A percentile compares a stretch with the other conserved stretches of the same genome.
Conservation (phyloP, 1,140 invertebrate genomes). For the Drosophila elegans region DNA sequence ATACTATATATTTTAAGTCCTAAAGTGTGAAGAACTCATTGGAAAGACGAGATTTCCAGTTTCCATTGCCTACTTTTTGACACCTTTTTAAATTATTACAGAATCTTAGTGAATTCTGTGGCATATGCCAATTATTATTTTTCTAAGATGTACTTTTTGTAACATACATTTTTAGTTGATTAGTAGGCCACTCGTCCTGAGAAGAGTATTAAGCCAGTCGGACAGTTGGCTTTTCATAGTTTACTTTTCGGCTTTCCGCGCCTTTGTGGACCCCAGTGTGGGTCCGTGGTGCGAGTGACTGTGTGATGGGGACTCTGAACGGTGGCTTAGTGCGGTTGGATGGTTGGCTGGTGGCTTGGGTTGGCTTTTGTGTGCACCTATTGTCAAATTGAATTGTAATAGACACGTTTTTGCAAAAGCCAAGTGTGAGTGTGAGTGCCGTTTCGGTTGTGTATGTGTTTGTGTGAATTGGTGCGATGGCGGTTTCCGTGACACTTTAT, state of each 20-base stretch:
- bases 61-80: too few species aligned
- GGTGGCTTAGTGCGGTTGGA: slow-evolving; percentile 62
- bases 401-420: slow-evolving; percentile 73
- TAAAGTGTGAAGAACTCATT: too few species aligned
- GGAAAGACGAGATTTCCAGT: too few species aligned
- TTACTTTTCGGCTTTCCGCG: slow-evolving; percentile 46
- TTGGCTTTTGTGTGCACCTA: slow-evolving; percentile 79
- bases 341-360: slow-evolving; percentile 60
- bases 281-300: slow-evolving; percentile 4
- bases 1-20: too few species aligned
- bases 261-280: slow-evolving; percentile 22
- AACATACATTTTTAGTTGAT: too few species aligned
- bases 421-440: slow-evolving; percentile 41
- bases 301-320: slow-evolving; percentile 23
- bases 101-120: too few species aligned
- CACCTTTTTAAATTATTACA: too few species aligned
- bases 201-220: background rate
- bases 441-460: slow-evolving; percentile 8
- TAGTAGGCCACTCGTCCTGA: too few species aligned
- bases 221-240: slow-evolving; percentile 12
- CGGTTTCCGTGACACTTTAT: slow-evolving; percentile 69
- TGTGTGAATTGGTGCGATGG: slow-evolving; percentile 19
- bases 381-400: slow-evolving; percentile 83
- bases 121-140: too few species aligned
- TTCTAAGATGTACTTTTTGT: too few species aligned